These are phyloP conservation scores for Diaprepes abbreviatus DNA, from an alignment of 2,888 invertebrate species.

Conservation along the genomic window DNA sequence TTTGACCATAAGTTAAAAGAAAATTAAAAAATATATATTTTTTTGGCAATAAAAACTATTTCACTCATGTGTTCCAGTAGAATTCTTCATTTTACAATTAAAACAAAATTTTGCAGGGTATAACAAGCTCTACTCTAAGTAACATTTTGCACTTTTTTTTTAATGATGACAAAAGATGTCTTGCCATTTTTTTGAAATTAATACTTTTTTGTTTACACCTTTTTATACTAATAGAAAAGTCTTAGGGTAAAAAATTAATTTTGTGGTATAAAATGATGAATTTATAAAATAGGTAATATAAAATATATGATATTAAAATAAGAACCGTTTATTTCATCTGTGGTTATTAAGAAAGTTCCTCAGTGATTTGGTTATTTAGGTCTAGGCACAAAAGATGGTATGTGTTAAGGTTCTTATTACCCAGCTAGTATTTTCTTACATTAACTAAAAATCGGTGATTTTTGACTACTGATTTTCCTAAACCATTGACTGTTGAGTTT, in stretches of 20 bases:
- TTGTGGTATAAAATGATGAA: slow-evolving; percentile 11
- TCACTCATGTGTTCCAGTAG: neutral
- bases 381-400: no score
- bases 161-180: slow-evolving; percentile 18
- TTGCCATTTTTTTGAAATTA: slow-evolving; percentile 35
- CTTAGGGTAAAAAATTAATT: slow-evolving; percentile 10
- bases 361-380: no score
- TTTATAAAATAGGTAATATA: slow-evolving; percentile 20
- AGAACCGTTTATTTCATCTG: neutral
- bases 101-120: neutral
- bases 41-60: neutral
- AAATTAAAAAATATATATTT: neutral
- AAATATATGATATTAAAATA: slow-evolving; percentile 23
- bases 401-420: no score
- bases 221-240: slow-evolving; percentile 13
- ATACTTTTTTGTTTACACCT: neutral
- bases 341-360: slow-evolving; percentile 2
- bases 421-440: no score
- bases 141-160: neutral
- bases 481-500: no score
- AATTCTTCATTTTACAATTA: neutral
- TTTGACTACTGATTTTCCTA: no score
- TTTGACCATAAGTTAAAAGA: no score
- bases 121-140: no score
- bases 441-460: no score